phyloP scores from a whole-genome alignment of 2,888 invertebrate genomes.

The Branchipolynoe longqiensis region DNA sequence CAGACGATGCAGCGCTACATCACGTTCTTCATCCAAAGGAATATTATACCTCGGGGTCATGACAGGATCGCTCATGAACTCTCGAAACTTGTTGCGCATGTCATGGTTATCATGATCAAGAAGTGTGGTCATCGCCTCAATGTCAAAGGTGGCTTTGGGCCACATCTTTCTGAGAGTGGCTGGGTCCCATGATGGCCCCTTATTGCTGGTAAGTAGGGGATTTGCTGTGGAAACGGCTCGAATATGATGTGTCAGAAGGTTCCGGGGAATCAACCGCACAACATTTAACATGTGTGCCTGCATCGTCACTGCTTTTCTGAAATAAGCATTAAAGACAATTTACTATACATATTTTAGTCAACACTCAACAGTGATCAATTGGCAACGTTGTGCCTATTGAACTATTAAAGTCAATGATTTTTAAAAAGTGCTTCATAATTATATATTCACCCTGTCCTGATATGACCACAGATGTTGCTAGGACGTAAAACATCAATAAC shows the following conservation, averaged over 20 bases:
- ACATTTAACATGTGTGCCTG: neutral
- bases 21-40: slow-evolving; percentile 68
- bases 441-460: too few species aligned
- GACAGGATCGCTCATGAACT: slow-evolving; percentile 64
- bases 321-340: neutral
- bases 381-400: too few species aligned
- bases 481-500: too few species aligned
- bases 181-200: slow-evolving; percentile 31
- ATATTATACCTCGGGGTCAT: slow-evolving; percentile 69
- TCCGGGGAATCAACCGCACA: neutral
- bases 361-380: too few species aligned
- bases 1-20: slow-evolving; percentile 68
- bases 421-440: too few species aligned
- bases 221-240: neutral
- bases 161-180: slow-evolving; percentile 26
- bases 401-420: too few species aligned
- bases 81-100: slow-evolving; percentile 68
- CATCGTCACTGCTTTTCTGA: slow-evolving; percentile 10
- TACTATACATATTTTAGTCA: too few species aligned
- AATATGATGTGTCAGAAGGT: neutral
- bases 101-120: slow-evolving; percentile 71
- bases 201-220: neutral
- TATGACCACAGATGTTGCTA: too few species aligned
- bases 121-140: slow-evolving; percentile 66
- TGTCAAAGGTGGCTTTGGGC: slow-evolving; percentile 60